phyloP scores from a whole-genome alignment of 2,888 invertebrate species.

The Macrophya annulata region DNA sequence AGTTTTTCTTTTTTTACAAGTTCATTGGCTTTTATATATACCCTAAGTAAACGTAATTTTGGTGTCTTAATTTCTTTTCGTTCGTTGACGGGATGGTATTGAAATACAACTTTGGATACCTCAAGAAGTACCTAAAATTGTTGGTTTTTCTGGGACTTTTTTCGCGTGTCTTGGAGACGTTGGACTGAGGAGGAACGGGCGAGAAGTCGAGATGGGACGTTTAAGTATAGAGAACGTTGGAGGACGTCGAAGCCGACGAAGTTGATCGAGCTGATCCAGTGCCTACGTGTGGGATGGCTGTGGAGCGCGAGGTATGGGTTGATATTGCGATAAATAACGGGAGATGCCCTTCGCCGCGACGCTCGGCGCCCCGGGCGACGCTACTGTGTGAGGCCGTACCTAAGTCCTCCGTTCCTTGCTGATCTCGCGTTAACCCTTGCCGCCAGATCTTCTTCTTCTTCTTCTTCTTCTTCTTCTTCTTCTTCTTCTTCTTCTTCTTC shows the following conservation, averaged over 20 bases:
- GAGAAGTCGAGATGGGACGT: constrained; percentile 41
- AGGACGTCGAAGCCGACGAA: constrained; percentile 30
- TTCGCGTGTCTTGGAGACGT: constrained; percentile 20
- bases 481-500: constrained; percentile 26
- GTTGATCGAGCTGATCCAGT: constrained; percentile 32
- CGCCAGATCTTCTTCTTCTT: constrained; percentile 44
- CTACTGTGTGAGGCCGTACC: constrained; percentile 70
- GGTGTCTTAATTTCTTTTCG: constrained; percentile 9
- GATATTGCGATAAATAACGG: constrained; percentile 78
- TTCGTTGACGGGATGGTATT: not conserved
- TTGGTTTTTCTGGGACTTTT: constrained; percentile 10
- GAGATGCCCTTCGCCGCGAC: constrained; percentile 76
- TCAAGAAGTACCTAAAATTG: constrained; percentile 12
- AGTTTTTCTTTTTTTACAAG: not conserved
- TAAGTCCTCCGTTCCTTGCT: constrained; percentile 41
- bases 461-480: not conserved
- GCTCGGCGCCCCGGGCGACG: constrained; percentile 75
- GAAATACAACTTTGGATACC: not conserved
- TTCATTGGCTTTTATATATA: not conserved
- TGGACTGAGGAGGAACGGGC: not conserved
- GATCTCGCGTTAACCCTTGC: constrained; percentile 32
- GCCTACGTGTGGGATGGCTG: constrained; percentile 59
- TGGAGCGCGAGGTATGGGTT: constrained; percentile 77
- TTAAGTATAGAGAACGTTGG: constrained; percentile 35
- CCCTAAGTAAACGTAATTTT: not conserved